These are phyloP conservation scores for Eumerus sabulonum DNA, from an alignment of 2,888 invertebrate genomes.

Conservation along the genomic window DNA sequence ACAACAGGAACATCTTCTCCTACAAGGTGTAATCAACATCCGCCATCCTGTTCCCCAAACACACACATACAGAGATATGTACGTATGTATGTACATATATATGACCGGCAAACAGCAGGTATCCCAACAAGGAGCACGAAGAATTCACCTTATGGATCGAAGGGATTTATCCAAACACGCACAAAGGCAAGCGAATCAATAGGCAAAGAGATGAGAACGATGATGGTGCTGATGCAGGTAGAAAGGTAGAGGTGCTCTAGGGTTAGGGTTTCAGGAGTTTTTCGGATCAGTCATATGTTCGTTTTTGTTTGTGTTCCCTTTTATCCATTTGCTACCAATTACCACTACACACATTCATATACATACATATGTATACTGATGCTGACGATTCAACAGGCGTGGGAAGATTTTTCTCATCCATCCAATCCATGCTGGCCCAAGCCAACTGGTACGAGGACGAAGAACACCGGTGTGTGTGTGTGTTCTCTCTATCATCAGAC, in stretches of 20 bases:
- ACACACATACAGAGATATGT: slow-evolving; percentile 3
- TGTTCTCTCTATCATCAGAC: too few relatives aligned
- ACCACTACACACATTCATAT: slow-evolving; percentile 32
- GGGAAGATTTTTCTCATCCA: slow-evolving; percentile 65
- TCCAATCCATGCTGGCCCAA: too few relatives aligned
- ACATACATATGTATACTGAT: slow-evolving; percentile 9
- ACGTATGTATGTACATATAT: not conserved
- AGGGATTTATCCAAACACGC: slow-evolving; percentile 58
- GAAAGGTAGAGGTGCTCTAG: slow-evolving; percentile 39
- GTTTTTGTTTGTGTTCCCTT: slow-evolving; percentile 25
- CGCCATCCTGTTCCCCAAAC: slow-evolving; percentile 66
- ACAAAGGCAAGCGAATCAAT: slow-evolving; percentile 55
- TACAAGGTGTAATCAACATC: slow-evolving; percentile 73
- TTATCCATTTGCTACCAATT: slow-evolving; percentile 44
- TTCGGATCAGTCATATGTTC: slow-evolving; percentile 66
- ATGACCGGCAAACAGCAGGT: slow-evolving; percentile 30
- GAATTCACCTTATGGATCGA: slow-evolving; percentile 55
- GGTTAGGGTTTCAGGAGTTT: too few relatives aligned
- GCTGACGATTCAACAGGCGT: slow-evolving; percentile 54
- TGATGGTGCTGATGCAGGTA: slow-evolving; percentile 19
- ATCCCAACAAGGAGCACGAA: slow-evolving; percentile 33
- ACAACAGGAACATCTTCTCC: slow-evolving; percentile 62
- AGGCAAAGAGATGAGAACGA: not conserved
- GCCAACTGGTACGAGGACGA: slow-evolving; percentile 18
- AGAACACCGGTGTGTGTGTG: too few relatives aligned